Evolutionary conservation across 2,888 invertebrate genomes (phyloP).

Genomic region (Thelaira solivaga): DNA sequence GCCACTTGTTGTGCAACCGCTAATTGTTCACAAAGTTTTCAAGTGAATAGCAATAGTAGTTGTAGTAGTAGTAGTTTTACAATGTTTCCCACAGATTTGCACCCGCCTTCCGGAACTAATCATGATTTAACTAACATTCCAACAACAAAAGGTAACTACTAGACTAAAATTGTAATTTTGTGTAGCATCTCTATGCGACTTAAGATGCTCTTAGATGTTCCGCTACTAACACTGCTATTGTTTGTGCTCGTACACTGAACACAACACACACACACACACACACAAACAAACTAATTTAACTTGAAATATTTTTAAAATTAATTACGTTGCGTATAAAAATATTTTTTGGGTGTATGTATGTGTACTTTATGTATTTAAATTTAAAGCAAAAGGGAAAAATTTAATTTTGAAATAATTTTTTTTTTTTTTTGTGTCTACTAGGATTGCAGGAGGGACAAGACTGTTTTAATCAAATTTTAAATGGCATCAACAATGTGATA

Average conservation of each 20-base stretch:
- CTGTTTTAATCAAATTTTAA: constrained; percentile 87
- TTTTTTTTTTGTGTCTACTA: constrained; percentile 67
- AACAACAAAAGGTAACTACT: constrained; percentile 69
- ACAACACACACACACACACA: too few relatives aligned
- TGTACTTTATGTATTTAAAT: too few relatives aligned
- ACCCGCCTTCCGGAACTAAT: constrained; percentile 68
- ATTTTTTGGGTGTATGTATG: too few relatives aligned
- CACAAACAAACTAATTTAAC: too few relatives aligned
- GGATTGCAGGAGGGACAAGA: constrained; percentile 86
- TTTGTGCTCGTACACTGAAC: too few relatives aligned
- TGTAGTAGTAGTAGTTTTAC: constrained; percentile 32
- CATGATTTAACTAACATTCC: constrained; percentile 63
- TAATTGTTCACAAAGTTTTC: constrained; percentile 40
- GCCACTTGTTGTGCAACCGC: constrained; percentile 65
- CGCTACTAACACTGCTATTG: too few relatives aligned
- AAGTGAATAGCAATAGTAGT: constrained; percentile 54
- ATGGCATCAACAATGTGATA: constrained; percentile 89
- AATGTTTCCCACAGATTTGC: constrained; percentile 52
- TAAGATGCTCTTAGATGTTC: too few relatives aligned
- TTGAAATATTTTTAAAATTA: too few relatives aligned
- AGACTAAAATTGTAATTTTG: neutral
- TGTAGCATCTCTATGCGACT: too few relatives aligned
- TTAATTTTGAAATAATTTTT: too few relatives aligned
- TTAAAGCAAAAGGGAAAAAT: too few relatives aligned
- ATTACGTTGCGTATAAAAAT: too few relatives aligned